Percentiles rank a stretch among this genome's conserved stretches.
Evolutionary conservation across 2,888 invertebrate species (phyloP).

Genomic region (Epinotia nisella): DNA sequence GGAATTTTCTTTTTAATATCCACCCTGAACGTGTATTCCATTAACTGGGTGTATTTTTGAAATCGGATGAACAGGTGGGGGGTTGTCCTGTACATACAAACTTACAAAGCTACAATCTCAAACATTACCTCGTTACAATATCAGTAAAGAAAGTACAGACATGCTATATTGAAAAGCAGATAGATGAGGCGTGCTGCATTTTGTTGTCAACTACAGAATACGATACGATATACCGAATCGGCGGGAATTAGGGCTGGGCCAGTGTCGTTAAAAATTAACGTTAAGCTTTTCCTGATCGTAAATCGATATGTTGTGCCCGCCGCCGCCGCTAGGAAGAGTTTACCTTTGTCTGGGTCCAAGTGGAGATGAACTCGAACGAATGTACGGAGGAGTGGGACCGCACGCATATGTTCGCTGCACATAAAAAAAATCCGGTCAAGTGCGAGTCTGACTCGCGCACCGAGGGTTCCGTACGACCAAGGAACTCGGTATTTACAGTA

Average conservation of each 20-base stretch:
- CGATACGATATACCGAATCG: constrained; percentile 66
- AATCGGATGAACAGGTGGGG: too few relatives aligned
- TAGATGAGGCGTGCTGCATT: constrained; percentile 56
- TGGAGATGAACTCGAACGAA: constrained; percentile 1
- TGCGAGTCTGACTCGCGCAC: too few relatives aligned
- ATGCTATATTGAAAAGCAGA: not conserved
- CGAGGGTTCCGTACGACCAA: too few relatives aligned
- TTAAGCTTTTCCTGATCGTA: constrained; percentile 67
- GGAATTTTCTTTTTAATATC: too few relatives aligned
- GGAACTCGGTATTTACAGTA: too few relatives aligned
- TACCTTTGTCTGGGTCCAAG: constrained; percentile 27
- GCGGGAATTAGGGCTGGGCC: constrained; percentile 66
- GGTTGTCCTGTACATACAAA: too few relatives aligned
- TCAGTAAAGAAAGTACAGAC: not conserved
- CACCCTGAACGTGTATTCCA: too few relatives aligned
- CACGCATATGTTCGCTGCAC: not conserved
- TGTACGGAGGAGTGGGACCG: not conserved
- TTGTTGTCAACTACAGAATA: constrained; percentile 60
- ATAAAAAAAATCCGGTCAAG: too few relatives aligned
- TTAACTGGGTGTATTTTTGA: too few relatives aligned
- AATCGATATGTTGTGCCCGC: constrained; percentile 66
- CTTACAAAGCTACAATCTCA: too few relatives aligned
- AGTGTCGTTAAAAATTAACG: constrained; percentile 77
- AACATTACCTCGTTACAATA: too few relatives aligned
- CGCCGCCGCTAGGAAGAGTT: constrained; percentile 14